These are phyloP conservation scores for Indri indri DNA, from an alignment of 2,113 vertebrate species.

Conservation along the genomic window DNA sequence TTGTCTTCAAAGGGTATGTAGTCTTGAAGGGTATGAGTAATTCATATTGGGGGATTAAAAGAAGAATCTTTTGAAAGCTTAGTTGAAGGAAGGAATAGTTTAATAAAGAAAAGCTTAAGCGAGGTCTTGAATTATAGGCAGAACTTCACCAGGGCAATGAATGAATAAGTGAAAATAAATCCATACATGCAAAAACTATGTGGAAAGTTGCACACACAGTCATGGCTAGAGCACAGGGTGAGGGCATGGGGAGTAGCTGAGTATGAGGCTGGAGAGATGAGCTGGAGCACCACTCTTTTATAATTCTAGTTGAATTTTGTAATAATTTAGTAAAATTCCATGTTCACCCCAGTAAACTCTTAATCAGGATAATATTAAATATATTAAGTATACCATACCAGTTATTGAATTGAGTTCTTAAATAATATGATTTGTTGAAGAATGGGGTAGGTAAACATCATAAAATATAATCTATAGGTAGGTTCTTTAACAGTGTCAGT, in stretches of 20 bases:
- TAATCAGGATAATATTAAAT: background rate
- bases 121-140: background rate
- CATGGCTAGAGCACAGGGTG: background rate
- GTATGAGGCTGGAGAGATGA: background rate
- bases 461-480: background rate
- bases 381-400: background rate
- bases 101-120: background rate
- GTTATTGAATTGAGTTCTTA: background rate
- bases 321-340: background rate
- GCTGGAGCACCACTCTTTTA: background rate
- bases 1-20: background rate
- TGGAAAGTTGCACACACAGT: no score
- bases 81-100: background rate
- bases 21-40: background rate
- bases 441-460: background rate
- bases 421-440: background rate
- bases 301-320: background rate
- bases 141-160: background rate
- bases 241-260: background rate
- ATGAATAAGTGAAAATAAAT: background rate
- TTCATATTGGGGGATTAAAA: background rate
- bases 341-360: background rate
- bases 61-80: background rate
- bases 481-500: background rate
- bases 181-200: background rate